Evolutionary conservation across 2,797 vertebrate genomes (phyloP).

Genomic region (Hirundo rustica): DNA sequence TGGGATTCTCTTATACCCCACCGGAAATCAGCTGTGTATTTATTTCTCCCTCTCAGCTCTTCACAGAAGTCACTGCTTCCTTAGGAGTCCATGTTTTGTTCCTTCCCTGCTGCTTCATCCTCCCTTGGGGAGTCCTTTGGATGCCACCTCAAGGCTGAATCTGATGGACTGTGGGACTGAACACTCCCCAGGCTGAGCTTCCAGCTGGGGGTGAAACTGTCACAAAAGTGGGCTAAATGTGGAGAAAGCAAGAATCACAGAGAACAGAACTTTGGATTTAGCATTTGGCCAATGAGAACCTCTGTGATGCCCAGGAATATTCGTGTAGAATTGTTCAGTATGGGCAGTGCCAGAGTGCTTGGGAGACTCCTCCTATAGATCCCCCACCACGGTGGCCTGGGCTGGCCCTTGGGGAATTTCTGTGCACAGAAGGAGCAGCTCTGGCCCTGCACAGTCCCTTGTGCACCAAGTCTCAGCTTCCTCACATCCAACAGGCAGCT

Average conservation of each 20-base stretch:
- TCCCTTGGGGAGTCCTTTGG: not conserved
- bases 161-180: not conserved
- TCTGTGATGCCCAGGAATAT: not conserved
- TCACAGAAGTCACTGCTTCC: not conserved
- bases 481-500: not conserved
- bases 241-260: not conserved
- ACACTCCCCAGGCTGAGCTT: not conserved
- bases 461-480: not conserved
- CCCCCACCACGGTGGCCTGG: not conserved
- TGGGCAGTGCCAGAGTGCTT: not conserved
- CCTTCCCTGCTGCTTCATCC: not conserved
- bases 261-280: not conserved
- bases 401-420: not conserved
- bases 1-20: not conserved
- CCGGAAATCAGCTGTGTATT: not conserved
- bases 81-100: not conserved
- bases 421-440: not conserved
- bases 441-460: not conserved
- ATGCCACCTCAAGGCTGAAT: not conserved
- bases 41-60: not conserved
- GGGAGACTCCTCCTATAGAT: not conserved
- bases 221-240: not conserved
- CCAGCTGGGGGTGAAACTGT: not conserved
- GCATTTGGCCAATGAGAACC: not conserved
- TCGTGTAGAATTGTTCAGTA: rapidly evolving